Conservation (phyloP, 2,113 vertebrate species). For the Lagenorhynchus albirostris region DNA sequence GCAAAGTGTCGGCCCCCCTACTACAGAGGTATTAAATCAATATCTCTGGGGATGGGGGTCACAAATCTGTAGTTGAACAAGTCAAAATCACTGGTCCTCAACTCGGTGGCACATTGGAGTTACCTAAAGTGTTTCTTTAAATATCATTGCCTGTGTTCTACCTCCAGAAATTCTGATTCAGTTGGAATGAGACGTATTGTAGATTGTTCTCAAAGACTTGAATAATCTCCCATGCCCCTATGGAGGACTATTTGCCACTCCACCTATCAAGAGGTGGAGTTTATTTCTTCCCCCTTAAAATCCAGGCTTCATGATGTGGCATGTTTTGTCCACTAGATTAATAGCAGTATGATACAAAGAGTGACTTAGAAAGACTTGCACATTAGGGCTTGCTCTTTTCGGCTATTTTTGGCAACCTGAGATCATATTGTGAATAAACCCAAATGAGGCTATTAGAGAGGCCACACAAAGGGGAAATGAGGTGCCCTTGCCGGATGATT, state of each 20-base stretch:
- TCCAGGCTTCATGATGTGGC: neutral
- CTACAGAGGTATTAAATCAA: neutral
- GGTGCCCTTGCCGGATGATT: neutral
- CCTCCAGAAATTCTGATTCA: neutral
- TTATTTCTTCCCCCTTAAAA: neutral
- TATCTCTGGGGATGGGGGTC: neutral
- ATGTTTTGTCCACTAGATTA: neutral
- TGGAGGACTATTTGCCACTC: neutral
- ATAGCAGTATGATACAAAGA: neutral
- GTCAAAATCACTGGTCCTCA: neutral
- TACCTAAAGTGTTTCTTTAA: neutral
- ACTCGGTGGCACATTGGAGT: neutral
- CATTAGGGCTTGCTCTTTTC: neutral
- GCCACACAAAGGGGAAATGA: neutral
- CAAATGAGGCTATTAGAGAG: neutral
- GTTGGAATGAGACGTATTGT: neutral
- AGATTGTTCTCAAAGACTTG: neutral
- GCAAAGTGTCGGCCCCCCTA: rapidly evolving
- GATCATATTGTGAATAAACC: neutral
- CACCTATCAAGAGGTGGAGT: neutral
- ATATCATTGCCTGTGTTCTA: neutral
- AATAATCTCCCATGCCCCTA: neutral
- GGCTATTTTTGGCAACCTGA: neutral
- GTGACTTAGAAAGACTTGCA: neutral
- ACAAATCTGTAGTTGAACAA: neutral